Conservation (phyloP, 2,113 vertebrate genomes). For the Aspidoscelis tigris region DNA sequence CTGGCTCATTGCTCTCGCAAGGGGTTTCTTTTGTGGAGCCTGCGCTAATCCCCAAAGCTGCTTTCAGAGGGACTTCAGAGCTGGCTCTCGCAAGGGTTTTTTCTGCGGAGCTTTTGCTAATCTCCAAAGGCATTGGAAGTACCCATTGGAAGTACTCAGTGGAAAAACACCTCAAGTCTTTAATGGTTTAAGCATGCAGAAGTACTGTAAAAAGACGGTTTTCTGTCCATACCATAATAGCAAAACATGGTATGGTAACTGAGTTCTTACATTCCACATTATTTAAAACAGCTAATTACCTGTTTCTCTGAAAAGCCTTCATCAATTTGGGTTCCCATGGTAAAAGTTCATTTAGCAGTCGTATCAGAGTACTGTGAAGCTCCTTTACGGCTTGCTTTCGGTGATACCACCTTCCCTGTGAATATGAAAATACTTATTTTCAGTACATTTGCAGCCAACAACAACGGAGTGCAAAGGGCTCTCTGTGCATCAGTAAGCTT, state of each 20-base stretch:
- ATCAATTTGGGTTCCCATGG: slow-evolving; percentile 98
- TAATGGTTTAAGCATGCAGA: slow-evolving; percentile 3
- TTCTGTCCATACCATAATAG: not conserved
- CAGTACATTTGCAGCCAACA: slow-evolving; percentile 18
- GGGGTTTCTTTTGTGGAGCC: too few relatives aligned
- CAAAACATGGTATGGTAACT: not conserved
- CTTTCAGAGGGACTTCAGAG: too few relatives aligned
- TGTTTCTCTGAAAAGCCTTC: slow-evolving; percentile 96
- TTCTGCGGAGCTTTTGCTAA: too few relatives aligned
- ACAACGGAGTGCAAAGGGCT: not conserved
- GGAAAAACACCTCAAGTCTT: not conserved
- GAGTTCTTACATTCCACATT: not conserved
- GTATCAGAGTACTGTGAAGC: slow-evolving; percentile 91
- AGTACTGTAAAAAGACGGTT: not conserved
- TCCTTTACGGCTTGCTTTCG: slow-evolving; percentile 94
- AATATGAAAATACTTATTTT: slow-evolving; percentile 60
- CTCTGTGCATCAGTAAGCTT: not conserved
- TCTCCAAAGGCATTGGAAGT: too few relatives aligned
- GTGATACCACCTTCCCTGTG: slow-evolving; percentile 90
- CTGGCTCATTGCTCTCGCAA: too few relatives aligned
- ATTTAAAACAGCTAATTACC: slow-evolving; percentile 77
- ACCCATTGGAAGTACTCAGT: too few relatives aligned
- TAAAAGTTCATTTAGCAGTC: slow-evolving; percentile 94
- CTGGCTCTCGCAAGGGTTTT: too few relatives aligned
- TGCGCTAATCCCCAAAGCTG: too few relatives aligned